A percentile compares a stretch with the other conserved stretches of the same genome.
Conservation (phyloP, 2,113 vertebrate species). For the Tamias sibiricus region DNA sequence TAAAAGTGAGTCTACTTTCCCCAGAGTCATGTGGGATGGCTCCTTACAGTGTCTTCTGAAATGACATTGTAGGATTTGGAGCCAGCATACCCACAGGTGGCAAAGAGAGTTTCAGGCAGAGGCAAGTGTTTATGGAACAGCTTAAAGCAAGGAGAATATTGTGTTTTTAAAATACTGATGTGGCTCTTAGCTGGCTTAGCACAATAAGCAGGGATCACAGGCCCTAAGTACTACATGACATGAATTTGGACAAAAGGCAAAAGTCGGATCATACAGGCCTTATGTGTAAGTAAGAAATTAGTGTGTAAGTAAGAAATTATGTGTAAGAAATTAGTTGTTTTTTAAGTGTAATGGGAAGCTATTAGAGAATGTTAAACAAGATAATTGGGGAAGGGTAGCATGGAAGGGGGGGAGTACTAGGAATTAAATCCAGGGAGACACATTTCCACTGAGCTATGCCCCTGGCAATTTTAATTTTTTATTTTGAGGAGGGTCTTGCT, state of each 20-base stretch:
- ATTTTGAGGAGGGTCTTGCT: not conserved
- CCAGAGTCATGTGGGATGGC: not conserved
- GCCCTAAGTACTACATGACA: accelerated
- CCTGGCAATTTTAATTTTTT: not conserved
- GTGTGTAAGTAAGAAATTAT: not conserved
- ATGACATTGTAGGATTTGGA: not conserved
- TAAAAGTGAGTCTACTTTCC: not conserved
- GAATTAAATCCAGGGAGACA: not conserved
- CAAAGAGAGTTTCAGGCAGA: not conserved
- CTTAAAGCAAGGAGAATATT: not conserved
- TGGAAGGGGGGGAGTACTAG: not conserved
- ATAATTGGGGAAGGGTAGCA: not conserved
- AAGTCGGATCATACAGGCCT: not conserved
- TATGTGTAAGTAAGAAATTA: not conserved
- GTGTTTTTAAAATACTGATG: not conserved
- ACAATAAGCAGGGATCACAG: not conserved
- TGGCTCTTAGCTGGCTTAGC: no score
- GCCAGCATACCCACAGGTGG: not conserved
- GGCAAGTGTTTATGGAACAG: not conserved
- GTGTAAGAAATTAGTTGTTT: not conserved
- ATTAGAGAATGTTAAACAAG: not conserved
- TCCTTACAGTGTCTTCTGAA: not conserved
- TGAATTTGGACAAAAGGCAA: not conserved
- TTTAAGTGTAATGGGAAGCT: not conserved
- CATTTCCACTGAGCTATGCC: not conserved